Base-by-base conservation (phyloP, 2,888 invertebrate species). In the Leptothorax acervorum region DNA sequence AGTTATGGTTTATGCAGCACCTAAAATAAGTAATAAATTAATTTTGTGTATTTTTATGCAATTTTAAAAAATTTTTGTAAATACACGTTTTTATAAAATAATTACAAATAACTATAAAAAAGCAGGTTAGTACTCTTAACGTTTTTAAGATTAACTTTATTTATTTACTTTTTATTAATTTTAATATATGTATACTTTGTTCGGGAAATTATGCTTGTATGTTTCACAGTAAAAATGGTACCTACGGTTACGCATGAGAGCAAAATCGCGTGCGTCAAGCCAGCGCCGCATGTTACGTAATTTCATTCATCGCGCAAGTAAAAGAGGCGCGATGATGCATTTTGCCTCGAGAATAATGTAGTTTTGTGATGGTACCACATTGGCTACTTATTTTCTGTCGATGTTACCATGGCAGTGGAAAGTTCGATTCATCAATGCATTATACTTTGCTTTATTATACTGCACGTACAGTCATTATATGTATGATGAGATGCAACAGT, bases 321-420 rank as follows among this genome's bases (percentile, higher is more conserved):
- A 76, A 39, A 76, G 39, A n/a, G 12, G 2, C 12, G 5, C 23
- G 66, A 45, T 48, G 18, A 63, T 75, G 48, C 62, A 75, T 63
- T 45, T 63, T 4, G 23, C 11, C 18, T 53, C 2, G 12, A 66
- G 15, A 28, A 28, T 53, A 65, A 65, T 4, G 0, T 31, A 15
- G 1, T 31, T 53, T 51, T 62, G 9, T 9, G 31, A 28, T 35
- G 35, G 0, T 35, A 5, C 35, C 35, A 35, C 35, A 6, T 48
- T 51, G 6, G n/a, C 4, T 23, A 75, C 31, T 35, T 51, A 9
- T 1, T 9, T 18, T 3, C 12, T 23, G 11, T 12, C 51, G 18
- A 35, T 65, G 12, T 78, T 66, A 55, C 28, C 6, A 78, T 53
- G 51, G n/a, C 9, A 18, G 15, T 8, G n/a, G 9, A 55, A 53